A percentile compares a stretch with the other conserved stretches of the same genome.
phyloP scores from a whole-genome alignment of 2,113 vertebrate genomes.

The Mormoops blainvillei region DNA sequence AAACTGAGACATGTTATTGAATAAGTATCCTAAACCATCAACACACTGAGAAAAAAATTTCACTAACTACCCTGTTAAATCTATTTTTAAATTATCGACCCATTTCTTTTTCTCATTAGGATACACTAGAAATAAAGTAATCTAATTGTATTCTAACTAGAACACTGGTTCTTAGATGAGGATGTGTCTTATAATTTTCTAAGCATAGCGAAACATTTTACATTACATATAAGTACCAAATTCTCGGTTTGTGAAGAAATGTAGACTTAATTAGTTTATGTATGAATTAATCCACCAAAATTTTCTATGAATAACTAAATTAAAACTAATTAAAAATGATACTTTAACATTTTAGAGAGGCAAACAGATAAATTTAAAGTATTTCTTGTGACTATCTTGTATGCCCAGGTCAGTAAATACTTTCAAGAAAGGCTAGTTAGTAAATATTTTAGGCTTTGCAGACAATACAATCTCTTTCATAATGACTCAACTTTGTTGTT shows the following conservation, averaged over 20 bases:
- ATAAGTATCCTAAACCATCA: neutral
- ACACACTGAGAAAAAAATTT: constrained; percentile 19
- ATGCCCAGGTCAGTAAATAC: neutral
- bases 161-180: neutral
- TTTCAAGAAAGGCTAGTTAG: neutral
- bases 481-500: neutral
- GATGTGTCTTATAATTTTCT: neutral
- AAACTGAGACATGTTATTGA: neutral
- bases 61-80: neutral
- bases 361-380: neutral
- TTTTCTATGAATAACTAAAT: neutral
- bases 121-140: neutral
- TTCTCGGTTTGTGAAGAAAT: neutral
- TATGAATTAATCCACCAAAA: neutral
- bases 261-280: neutral
- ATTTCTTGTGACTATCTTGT: neutral
- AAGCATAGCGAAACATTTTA: neutral
- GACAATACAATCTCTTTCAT: neutral
- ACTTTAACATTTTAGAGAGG: neutral
- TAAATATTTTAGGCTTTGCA: neutral
- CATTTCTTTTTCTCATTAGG: neutral
- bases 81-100: neutral
- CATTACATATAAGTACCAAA: neutral
- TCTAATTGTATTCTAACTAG: neutral
- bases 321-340: neutral